Conservation (phyloP, 2,797 vertebrate species). For the Peromyscus melanophrys region DNA sequence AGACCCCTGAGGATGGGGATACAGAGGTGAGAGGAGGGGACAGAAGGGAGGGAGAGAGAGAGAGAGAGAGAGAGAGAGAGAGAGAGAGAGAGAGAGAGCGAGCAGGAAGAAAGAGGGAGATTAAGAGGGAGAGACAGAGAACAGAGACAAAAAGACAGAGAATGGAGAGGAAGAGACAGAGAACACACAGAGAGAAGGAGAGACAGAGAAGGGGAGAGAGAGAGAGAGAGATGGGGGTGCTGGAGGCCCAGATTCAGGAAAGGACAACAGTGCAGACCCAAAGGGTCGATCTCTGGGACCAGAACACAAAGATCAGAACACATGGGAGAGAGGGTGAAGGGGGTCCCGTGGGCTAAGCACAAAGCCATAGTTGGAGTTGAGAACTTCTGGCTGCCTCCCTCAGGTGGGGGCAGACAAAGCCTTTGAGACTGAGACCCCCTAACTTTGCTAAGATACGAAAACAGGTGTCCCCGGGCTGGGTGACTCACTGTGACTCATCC, state of each 20-base stretch:
- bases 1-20: conserved; percentile 77
- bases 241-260: neutral
- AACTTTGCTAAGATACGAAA: conserved; percentile 50
- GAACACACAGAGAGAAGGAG: neutral
- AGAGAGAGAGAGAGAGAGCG: neutral
- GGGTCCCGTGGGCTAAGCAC: accelerated
- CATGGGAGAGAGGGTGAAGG: neutral
- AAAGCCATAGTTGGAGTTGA: neutral
- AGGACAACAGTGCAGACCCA: neutral
- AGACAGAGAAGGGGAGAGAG: neutral
- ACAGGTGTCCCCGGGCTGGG: conserved; percentile 62
- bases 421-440: conserved; percentile 39
- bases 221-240: neutral
- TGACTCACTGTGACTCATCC: conserved; percentile 82
- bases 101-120: too few species aligned
- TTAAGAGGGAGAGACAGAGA: conserved; percentile 2
- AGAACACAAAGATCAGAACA: neutral
- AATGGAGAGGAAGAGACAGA: neutral
- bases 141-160: neutral
- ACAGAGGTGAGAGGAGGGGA: conserved; percentile 77
- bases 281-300: neutral
- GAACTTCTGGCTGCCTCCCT: neutral
- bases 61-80: too few species aligned
- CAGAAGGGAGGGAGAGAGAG: neutral
- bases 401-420: neutral